Evolutionary conservation across 2,888 invertebrate species (phyloP), one percentile per base, ranked within the genome.

Genomic region (Trichogramma dendrolimi): DNA sequence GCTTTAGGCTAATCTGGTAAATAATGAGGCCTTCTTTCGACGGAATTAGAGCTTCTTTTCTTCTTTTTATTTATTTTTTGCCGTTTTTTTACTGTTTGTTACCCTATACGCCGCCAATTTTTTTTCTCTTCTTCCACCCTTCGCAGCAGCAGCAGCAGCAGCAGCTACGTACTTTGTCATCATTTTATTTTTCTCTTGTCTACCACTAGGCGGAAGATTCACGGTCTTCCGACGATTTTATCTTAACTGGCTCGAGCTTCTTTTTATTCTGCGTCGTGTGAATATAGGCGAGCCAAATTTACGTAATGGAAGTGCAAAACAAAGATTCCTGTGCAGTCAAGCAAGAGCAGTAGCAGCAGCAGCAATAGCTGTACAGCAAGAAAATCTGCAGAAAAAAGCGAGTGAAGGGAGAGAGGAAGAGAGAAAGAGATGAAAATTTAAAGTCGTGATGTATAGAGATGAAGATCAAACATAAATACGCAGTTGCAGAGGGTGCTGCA

Each of bases 1-100:
- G 65, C 65, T 64, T 64, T 59, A 55, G 56, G 51, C 53, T 65
- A 65, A 65, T 65, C 65, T 65, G 60, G 58, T 65, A 65, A 65
- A 65, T 65, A 62, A 65, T 63, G 65, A 62, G 58, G n/a, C 47
- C 27, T 48, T 58, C 46, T 50, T 51, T 56, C 62, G 48, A 11
- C 48, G 48, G 48, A 6, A 10, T 7, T 14, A 11, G 8, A 11
- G 48, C 50, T 6, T 38, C 7, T 51, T 51, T 51, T 39, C 39
- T n/a, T 27, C 38, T 14, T 11, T 41, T 27, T 27, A 27, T 27
- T 27, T 27, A 27, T 27, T 27, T 27, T 27, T 27, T 27, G 27
- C 27, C 7, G 38, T 58, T 27, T 27, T 27, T 27, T 27, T 27
- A 27, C 27, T 27, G 27, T 27, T 27, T 27, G 27, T 27, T 27